A percentile compares a stretch with the other conserved stretches of the same genome.
phyloP scores from a whole-genome alignment of 2,888 invertebrate genomes.

The Glyphotaelius pellucidus region DNA sequence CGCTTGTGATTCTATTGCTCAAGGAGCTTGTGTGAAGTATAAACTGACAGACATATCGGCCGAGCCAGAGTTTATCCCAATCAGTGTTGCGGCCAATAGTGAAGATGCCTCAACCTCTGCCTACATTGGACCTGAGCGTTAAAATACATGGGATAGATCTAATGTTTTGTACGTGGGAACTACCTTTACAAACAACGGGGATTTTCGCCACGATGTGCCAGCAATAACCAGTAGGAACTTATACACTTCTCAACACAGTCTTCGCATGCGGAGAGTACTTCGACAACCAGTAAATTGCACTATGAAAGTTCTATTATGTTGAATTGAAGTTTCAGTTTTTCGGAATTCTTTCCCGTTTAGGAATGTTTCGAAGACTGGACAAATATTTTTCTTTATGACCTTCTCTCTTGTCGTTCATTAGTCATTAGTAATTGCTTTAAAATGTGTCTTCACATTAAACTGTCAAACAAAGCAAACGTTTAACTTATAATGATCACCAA shows the following conservation, averaged over 20 bases:
- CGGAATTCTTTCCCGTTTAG: too few species aligned
- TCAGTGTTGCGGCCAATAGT: slow-evolving; percentile 94
- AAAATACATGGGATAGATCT: slow-evolving; percentile 88
- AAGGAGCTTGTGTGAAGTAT: slow-evolving; percentile 93
- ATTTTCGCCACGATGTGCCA: slow-evolving; percentile 94
- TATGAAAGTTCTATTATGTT: too few species aligned
- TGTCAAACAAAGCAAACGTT: too few species aligned
- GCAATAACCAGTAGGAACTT: slow-evolving; percentile 93
- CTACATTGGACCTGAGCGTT: slow-evolving; percentile 93
- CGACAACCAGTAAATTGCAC: too few species aligned
- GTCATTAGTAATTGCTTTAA: too few species aligned
- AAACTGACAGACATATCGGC: slow-evolving; percentile 87
- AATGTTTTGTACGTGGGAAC: slow-evolving; percentile 95
- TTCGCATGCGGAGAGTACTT: too few species aligned
- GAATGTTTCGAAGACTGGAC: too few species aligned
- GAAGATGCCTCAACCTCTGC: slow-evolving; percentile 93
- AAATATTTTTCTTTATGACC: too few species aligned
- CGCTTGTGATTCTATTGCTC: slow-evolving; percentile 91
- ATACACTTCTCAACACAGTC: slow-evolving; percentile 91
- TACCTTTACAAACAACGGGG: slow-evolving; percentile 94
- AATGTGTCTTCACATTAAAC: too few species aligned
- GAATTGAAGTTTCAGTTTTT: too few species aligned
- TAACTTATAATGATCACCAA: too few species aligned
- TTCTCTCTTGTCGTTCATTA: too few species aligned
- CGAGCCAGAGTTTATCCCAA: slow-evolving; percentile 86